A percentile compares a stretch with the other conserved stretches of the same genome.
phyloP scores from a whole-genome alignment of 2,888 invertebrate species.

The Lasioglossum lativentre region DNA sequence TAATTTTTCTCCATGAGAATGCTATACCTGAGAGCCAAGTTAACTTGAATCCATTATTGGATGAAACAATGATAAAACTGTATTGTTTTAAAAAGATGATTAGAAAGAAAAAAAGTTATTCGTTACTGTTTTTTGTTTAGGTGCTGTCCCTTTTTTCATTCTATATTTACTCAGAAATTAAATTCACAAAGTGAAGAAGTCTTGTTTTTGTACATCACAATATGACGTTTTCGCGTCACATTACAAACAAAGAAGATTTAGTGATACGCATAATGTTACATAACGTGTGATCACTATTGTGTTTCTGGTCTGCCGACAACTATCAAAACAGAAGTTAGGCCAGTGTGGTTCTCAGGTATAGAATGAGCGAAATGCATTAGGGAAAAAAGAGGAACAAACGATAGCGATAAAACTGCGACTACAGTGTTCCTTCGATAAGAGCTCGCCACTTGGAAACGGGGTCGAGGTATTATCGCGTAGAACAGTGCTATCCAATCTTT shows the following conservation, averaged over 20 bases:
- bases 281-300: not conserved
- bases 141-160: too few species aligned
- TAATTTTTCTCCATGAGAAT: not conserved
- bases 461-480: not conserved
- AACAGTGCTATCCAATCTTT: not conserved
- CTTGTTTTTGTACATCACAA: not conserved
- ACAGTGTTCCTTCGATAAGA: not conserved
- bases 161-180: too few species aligned
- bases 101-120: not conserved
- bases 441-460: not conserved
- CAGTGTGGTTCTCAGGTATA: not conserved
- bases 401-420: constrained; percentile 1
- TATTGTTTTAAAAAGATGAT: not conserved
- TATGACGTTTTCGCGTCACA: not conserved
- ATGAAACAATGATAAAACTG: not conserved
- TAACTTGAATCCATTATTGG: not conserved
- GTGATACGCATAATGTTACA: not conserved
- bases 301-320: not conserved
- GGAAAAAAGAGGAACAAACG: not conserved
- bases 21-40: not conserved
- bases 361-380: not conserved
- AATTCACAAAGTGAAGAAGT: not conserved
- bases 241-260: not conserved
- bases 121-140: not conserved
- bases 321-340: not conserved